Base-by-base conservation (phyloP, 2,113 vertebrate genomes). In the Sebastes fasciatus region DNA sequence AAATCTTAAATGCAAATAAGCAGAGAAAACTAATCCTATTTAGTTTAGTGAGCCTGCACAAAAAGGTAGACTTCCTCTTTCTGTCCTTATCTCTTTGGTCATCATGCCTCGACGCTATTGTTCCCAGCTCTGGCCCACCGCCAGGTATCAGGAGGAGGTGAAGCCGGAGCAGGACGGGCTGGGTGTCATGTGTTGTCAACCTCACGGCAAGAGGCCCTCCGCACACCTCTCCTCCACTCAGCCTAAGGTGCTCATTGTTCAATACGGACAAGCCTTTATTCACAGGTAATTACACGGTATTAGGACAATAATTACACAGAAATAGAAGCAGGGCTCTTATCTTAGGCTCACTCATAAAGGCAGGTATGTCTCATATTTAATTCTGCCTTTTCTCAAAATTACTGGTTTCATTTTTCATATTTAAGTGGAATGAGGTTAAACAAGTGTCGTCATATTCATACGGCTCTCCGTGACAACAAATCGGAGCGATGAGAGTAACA, bases 61-160 rank as follows among this genome's bases (percentile, higher is more conserved):
- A 72, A 34, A 72, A 61, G 62, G 34, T 17, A 54, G 21, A 84
- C 82, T 91, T 92, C 86, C 90, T 87, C 76, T 90, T 93, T 85
- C 73, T 42, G 61, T 79, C 34, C 79, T 87, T 86, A 92, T 92
- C 92, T 80, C 69, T 70, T 34, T 60, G 79, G 72, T 77, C 80
- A 79, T 89, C 88, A 79, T 74, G 69, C 77, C 60, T 79, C 14
- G 1, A 1, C 5, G 6, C 86, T 73, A 86, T 91, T 92, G 89
- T 93, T 88, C 54, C 7, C 5, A 0, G 51, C 40, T 62, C 52
- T 91, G 93, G 91, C 84, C 40, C 5, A 3, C 8, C 0, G 87
- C 90, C 90, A 92, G 91, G 66, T 88, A 90, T 93, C 86, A 84
- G 85, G 82, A 75, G 71, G 64, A 79, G 79, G 80, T 68, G 88